These are phyloP conservation scores for Hypercompe scribonia DNA, from an alignment of 2,888 invertebrate genomes.

Conservation along the genomic window DNA sequence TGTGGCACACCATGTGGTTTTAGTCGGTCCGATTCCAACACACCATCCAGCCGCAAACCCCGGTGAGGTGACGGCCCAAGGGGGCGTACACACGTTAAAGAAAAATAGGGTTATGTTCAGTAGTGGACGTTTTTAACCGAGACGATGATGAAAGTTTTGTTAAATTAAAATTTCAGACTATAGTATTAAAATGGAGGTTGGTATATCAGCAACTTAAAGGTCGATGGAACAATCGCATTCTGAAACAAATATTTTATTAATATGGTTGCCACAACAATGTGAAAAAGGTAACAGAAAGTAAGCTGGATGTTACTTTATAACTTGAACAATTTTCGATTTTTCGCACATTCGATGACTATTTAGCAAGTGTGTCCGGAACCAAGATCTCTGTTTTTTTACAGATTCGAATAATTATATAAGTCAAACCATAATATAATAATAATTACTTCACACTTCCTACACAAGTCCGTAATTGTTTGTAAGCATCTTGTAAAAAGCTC, in stretches of 20 bases:
- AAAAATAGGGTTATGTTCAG: too few species aligned
- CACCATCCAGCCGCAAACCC: too few species aligned
- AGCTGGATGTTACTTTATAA: neutral
- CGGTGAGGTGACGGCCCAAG: too few species aligned
- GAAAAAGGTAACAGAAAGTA: neutral
- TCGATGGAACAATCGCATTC: neutral
- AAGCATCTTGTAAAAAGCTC: neutral
- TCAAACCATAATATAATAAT: neutral
- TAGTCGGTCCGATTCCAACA: too few species aligned
- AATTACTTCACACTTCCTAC: neutral
- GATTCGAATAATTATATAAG: neutral
- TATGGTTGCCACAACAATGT: neutral
- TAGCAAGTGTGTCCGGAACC: neutral
- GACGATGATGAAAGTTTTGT: too few species aligned
- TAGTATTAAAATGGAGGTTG: neutral
- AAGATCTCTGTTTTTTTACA: neutral
- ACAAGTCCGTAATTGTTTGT: neutral
- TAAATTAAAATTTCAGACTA: neutral
- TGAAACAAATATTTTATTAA: neutral
- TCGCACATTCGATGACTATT: neutral
- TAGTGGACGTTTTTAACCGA: too few species aligned
- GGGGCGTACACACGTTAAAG: too few species aligned
- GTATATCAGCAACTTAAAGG: too few species aligned
- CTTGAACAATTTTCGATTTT: neutral
- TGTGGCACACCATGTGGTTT: too few species aligned